Base-by-base conservation (phyloP, 2,797 vertebrate species). In the Linurgus olivaceus region DNA sequence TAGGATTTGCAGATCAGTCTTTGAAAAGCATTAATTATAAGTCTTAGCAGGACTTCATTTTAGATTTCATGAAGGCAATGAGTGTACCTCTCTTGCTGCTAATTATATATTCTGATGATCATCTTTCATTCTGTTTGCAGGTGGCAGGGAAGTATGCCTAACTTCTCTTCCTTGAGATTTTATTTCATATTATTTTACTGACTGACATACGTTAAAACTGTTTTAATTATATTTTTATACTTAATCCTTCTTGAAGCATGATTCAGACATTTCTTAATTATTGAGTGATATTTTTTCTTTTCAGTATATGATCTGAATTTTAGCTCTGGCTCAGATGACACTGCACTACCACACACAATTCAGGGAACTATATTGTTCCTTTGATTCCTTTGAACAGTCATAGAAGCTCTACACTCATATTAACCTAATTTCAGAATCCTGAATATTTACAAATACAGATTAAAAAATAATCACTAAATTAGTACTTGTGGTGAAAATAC, bases 1-100 rank as follows among this genome's bases (percentile, higher is more conserved):
- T 25, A 61, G n/a, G 35, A 92, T 90, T 72, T 75, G 13, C 21
- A 76, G 29, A 73, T 48, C 23, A 25, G 24, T 59, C 21, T 50
- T 67, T 86, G 68, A 93, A 93, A 94, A 93, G 42, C 47, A 65
- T 37, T 73, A 68, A 88, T 86, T 88, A 85, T 35, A 81, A 81
- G 40, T 63, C 66, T 71, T 82, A 85, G 71, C 62, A 82, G 75
- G 33, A 47, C 19, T 90, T 91, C 50, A 67, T 88, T 86, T 90
- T 45, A 79, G 48, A 83, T 88, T 90, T 90, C 59, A 45, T 68
- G 23, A 90, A 90, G 47, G 47, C 62, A 77, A 92, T 72, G 38
- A 88, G 13, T 74, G 19, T 45, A 73, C 51, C 37, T 90, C 70
- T 74, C 37, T 76, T 92, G n/a, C 26, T 68, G 37, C 67, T 86